phyloP scores from a whole-genome alignment of 1,140 invertebrate species.

The Hyles vespertilio region DNA sequence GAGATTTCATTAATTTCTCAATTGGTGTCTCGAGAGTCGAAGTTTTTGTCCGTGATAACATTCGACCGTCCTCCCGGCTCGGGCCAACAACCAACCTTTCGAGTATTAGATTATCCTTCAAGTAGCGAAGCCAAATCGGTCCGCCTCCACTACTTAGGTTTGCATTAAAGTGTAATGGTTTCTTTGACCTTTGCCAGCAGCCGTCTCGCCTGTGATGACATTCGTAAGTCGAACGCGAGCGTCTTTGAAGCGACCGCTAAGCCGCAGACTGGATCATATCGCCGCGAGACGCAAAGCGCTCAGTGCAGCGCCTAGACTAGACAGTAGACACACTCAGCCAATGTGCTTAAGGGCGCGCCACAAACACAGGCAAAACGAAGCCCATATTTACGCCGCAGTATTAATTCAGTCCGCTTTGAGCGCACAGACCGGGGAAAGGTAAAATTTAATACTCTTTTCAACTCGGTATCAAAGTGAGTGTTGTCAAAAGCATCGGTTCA shows the following conservation, averaged over 20 bases:
- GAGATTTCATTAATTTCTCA: too few species aligned
- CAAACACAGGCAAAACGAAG: constrained; percentile 28
- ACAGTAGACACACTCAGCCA: neutral
- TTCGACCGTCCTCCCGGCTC: constrained; percentile 30
- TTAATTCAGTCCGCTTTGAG: constrained; percentile 53
- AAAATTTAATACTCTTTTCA: constrained; percentile 64
- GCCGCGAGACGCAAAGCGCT: constrained; percentile 1
- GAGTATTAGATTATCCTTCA: constrained; percentile 45
- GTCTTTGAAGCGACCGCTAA: constrained; percentile 44
- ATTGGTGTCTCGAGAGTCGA: too few species aligned
- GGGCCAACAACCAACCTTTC: constrained; percentile 48
- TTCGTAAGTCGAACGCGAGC: constrained; percentile 30
- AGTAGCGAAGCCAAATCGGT: constrained; percentile 48
- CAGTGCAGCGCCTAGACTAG: neutral
- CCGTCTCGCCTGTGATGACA: constrained; percentile 41
- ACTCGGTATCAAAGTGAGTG: constrained; percentile 59
- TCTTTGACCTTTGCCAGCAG: constrained; percentile 46
- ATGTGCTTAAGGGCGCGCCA: neutral
- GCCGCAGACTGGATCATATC: constrained; percentile 22
- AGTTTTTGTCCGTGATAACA: constrained; percentile 1
- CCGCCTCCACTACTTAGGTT: constrained; percentile 46
- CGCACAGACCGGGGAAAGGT: constrained; percentile 49
- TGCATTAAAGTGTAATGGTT: constrained; percentile 50
- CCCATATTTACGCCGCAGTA: constrained; percentile 34
- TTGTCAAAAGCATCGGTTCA: constrained; percentile 62